Evolutionary conservation across 2,888 invertebrate genomes (phyloP), one percentile per base, ranked within the genome.

Genomic region (Dynastes grantii): DNA sequence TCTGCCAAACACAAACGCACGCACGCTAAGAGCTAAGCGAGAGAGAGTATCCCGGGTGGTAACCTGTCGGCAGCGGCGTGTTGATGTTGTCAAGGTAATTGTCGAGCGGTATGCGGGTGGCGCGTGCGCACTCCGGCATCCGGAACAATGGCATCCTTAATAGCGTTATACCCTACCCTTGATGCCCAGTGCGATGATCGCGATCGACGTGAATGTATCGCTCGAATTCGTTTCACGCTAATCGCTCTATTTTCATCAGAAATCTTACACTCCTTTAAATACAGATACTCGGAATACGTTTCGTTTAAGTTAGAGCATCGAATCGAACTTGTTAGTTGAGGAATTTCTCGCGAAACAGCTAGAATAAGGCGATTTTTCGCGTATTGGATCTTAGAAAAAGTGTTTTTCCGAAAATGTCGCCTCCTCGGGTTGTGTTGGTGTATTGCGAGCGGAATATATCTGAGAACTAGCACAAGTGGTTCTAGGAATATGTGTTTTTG

Each of bases 61-160:
- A 78, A 78, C 76, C 78, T 78, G 78, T 76, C 75, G 78, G 76
- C 76, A 49, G 49, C 76, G 32, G 49, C 64, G 63, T 77, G 78
- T 78, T 78, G 78, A 78, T 76, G 78, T 78, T 76, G 78, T 78
- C 78, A 78, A 78, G 78, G 78, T 78, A 78, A 78, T 78, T 78
- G 63, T 49, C 53, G 68, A 63, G 40, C 76, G 78, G 76, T 67
- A 76, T 76, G 68, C 67, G 68, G 76, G 65, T 68, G 58, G 78
- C 78, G 78, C 78, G 70, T 78, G 78, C 78, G 78, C 78, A 61
- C 53, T 67, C 76, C 78, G 63, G 76, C 58, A 71, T 68, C 67
- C 76, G 76, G 78, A 78, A 78, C 76, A 78, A 78, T 76, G 68
- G 76, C 76, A 77, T 77, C 77, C 71, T 61, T 70, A 70, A 70